These are phyloP conservation scores for Oncorhynchus mykiss DNA, from an alignment of 2,113 vertebrate species.

Conservation along the genomic window DNA sequence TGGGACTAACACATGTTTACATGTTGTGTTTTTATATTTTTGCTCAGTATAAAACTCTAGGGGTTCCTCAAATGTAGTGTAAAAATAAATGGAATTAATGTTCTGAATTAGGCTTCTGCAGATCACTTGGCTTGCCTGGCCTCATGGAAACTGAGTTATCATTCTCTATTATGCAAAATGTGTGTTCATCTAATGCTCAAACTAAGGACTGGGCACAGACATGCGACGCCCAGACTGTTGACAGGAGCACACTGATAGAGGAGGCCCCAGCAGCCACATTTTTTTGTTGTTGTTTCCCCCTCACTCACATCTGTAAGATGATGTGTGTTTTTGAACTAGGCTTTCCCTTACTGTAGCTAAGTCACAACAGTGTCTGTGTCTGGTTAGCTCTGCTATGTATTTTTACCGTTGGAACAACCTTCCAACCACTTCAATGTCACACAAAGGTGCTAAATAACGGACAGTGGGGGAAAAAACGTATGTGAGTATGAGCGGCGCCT, in stretches of 20 bases:
- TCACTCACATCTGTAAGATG: slow-evolving; percentile 20
- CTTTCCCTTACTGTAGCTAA: not conserved
- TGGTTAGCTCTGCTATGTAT: slow-evolving; percentile 2
- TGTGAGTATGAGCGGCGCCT: not conserved
- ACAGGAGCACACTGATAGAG: slow-evolving; percentile 58
- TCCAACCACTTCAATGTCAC: slow-evolving; percentile 1
- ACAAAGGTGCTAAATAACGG: not conserved
- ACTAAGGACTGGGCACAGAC: slow-evolving; percentile 28
- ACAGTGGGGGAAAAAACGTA: not conserved
- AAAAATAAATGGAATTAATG: no score
- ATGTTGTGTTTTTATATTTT: no score
- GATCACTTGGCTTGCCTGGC: no score
- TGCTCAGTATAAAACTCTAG: no score
- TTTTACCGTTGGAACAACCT: not conserved
- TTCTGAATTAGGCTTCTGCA: no score
- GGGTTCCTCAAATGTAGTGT: no score
- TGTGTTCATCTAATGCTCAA: slow-evolving; percentile 47
- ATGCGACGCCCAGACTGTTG: slow-evolving; percentile 59
- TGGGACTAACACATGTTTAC: no score
- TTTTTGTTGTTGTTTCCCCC: slow-evolving; percentile 53
- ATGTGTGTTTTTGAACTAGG: slow-evolving; percentile 36
- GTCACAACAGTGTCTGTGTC: slow-evolving; percentile 3
- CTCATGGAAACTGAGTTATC: slow-evolving; percentile 23
- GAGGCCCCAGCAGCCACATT: slow-evolving; percentile 51
- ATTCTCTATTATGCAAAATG: slow-evolving; percentile 54